Base-by-base conservation (phyloP, 2,113 vertebrate species). In the Synodontis membranacea region DNA sequence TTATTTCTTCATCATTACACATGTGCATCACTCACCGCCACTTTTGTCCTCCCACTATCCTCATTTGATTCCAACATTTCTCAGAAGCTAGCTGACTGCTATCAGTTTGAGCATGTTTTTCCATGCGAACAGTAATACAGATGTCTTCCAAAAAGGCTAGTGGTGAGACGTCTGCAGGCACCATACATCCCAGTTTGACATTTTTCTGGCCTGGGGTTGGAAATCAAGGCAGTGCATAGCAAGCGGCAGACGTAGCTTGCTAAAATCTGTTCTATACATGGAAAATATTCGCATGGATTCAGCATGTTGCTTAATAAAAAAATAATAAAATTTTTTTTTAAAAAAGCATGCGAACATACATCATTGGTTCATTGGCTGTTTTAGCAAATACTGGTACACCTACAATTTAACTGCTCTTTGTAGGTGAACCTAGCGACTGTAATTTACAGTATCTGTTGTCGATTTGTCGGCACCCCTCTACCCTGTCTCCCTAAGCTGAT, bases 41-140 rank as follows among this genome's bases (percentile, higher is more conserved):
- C 52, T 62, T 50, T 66, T n/a, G n/a, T 50, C 60, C 72, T 78
- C 28, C 75, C 44, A 80, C 37, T 64, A n/a, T 80, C 46, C 50
- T 74, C 86, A 83, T 87, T 39, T 52, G 86, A 89, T 88, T 87
- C 86, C 87, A 64, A 66, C 85, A 75, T 34, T 25, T 90, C 81
- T 89, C 83, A 58, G 21, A 78, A 91, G n/a, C 84, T 91, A 88
- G 85, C 75, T 84, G 91, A 92, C 90, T 86, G 91, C 88, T 89
- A 85, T 91, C 85, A 84, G 48, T 89, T 90, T 86, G 64, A 37
- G n/a, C n/a, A n/a, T n/a, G n/a, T n/a, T n/a, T n/a, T n/a, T n/a
- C 44, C 25, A 4, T 48, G 21, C 31, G 28, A 60, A 75, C 54
- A 44, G 39, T 85, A 31, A 42, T 15, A 44, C 25, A 39, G n/a